Base-by-base conservation (phyloP, 2,797 vertebrate genomes). In the Mormyrus proboscirostris region DNA sequence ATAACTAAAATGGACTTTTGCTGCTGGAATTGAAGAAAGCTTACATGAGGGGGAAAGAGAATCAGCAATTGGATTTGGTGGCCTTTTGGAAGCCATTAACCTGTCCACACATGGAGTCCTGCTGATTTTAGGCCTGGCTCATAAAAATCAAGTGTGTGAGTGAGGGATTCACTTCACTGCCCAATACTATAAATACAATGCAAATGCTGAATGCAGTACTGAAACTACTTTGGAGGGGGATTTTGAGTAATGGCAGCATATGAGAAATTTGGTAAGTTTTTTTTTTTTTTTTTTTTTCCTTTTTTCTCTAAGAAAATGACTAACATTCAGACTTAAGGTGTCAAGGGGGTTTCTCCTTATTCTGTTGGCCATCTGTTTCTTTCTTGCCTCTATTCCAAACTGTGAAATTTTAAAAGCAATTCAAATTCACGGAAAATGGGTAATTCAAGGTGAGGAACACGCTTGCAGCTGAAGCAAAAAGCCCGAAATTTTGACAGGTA, bases 141-240 rank as follows among this genome's bases (percentile, higher is more conserved):
- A 49, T 94, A 55, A 9, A 92, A 94, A 94, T 93, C 93, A 93
- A 92, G 95, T 95, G 96, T 95, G 95, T 96, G 94, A 96, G 96
- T 97, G 96, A 96, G 95, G 94, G 94, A 91, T 94, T 94, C 93
- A 95, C 95, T 96, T 95, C 94, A 93, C 95, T 94, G 95, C 93
- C 93, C 94, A 90, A 83, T 89, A 92, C 90, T 92, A 91, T 89
- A 90, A 90, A 91, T 44, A 73, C 88, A 88, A 90, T 88, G 91
- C 91, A 83, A 93, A 94, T 92, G 87, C 95, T 94, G 95, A 88
- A 95, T 94, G 94, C 95, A 94, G 95, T 96, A 95, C 94, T 93
- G 93, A 93, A 95, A 94, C 94, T 93, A 33, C 51, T 91, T 59
- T 76, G 92, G 90, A 88, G 87, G 73, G 69, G 93, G 94, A 92